Percentiles rank a stretch among this genome's conserved stretches.
Evolutionary conservation across 2,113 vertebrate genomes (phyloP).

Genomic region (Sylvilagus bachmani): DNA sequence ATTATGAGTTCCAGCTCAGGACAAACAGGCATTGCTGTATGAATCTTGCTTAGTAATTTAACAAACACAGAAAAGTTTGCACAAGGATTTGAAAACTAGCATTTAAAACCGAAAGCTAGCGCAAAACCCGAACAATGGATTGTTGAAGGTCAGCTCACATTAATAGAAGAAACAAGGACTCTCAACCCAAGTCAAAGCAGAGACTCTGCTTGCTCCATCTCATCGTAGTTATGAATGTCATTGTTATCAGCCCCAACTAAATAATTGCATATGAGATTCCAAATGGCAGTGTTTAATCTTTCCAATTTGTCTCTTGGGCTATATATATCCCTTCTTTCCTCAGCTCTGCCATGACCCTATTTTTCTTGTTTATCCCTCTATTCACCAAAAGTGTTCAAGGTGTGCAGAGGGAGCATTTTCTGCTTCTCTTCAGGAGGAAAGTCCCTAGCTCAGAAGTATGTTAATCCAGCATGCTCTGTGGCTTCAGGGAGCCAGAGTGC

Average conservation of each 20-base stretch:
- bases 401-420: neutral
- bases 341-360: neutral
- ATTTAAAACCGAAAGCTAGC: conserved; percentile 28
- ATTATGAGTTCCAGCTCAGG: neutral
- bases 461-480: neutral
- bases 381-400: neutral
- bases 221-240: neutral
- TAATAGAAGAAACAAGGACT: neutral
- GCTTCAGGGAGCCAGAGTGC: neutral
- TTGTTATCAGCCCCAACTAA: neutral
- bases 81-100: conserved; percentile 6
- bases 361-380: neutral
- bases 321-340: neutral
- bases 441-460: conserved; percentile 8
- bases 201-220: neutral
- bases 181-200: neutral
- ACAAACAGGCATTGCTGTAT: neutral
- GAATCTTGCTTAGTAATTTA: conserved; percentile 15
- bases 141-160: neutral
- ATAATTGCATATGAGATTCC: neutral
- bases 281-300: neutral
- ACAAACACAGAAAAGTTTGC: neutral
- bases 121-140: neutral
- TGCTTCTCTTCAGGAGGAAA: conserved; percentile 27
- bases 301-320: neutral